Evolutionary conservation across 2,888 invertebrate species (phyloP), one percentile per base, ranked within the genome.

Genomic region (Eilema sororculum): DNA sequence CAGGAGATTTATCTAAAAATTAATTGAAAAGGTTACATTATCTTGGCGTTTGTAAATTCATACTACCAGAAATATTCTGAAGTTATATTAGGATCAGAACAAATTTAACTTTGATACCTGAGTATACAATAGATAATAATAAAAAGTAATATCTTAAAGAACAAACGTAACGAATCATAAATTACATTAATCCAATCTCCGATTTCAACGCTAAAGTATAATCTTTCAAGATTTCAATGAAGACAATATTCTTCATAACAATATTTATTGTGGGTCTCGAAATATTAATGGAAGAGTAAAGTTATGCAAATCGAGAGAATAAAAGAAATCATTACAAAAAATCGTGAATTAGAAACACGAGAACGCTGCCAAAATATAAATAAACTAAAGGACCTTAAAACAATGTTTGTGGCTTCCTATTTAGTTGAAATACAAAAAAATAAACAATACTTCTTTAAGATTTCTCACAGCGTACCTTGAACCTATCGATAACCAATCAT

Each of bases 401-500:
- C 79, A 84, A 77, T 73, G 67, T 62, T 70, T 52, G 67, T 52
- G 71, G 73, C 77, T 81, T 74, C 79, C 69, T 71, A 73, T 73
- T 74, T 63, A 74, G 24, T 22, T 37, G 56, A 76, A 73, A 74
- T n/a, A 69, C 30, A 72, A 65, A 69, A 70, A 79, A 82, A 83
- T 79, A 81, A 87, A 87, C 85, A 87, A 89, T 89, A 74, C 83
- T 82, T 81, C 78, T 79, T 68, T 70, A 77, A 84, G 76, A 81
- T 81, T 85, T 86, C 84, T 83, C 84, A 84, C 79, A 75, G 65
- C 78, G 68, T 77, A 73, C 86, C 86, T 87, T 87, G 86, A 87
- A 88, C 86, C 86, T 83, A 87, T 87, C 87, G 85, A 86, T 84
- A 84, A 80, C 82, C 82, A 79, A 79, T 86, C 78, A 81, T 80